A percentile compares a stretch with the other conserved stretches of the same genome.
phyloP scores from a whole-genome alignment of 2,113 vertebrate species.

The Pituophis catenifer region DNA sequence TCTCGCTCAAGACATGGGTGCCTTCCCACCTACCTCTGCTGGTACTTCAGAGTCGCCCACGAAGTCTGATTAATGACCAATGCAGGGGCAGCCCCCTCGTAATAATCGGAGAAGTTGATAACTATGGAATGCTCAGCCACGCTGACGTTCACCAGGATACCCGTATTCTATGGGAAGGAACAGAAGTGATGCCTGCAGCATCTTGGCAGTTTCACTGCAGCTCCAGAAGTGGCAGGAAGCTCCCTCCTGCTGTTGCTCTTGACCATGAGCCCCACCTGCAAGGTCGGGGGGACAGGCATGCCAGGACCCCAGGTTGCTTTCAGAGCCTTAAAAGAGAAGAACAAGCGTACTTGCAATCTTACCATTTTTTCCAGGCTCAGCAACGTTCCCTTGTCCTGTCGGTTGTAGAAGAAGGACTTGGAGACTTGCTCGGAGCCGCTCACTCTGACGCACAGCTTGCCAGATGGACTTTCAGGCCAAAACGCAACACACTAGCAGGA shows the following conservation, averaged over 20 bases:
- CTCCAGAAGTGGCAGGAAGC: neutral
- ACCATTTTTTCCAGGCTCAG: slow-evolving; percentile 84
- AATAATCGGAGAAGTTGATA: slow-evolving; percentile 87
- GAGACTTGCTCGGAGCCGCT: slow-evolving; percentile 81
- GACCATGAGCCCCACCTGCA: neutral
- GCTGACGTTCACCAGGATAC: slow-evolving; percentile 86
- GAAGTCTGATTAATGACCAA: slow-evolving; percentile 90
- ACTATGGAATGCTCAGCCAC: slow-evolving; percentile 83
- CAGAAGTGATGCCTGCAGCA: no score
- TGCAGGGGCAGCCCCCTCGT: slow-evolving; percentile 89
- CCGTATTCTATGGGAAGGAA: slow-evolving; percentile 74
- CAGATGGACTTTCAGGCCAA: slow-evolving; percentile 87
- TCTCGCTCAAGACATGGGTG: neutral
- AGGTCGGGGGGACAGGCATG: neutral
- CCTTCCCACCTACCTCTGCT: slow-evolving; percentile 70
- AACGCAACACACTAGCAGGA: slow-evolving; percentile 85
- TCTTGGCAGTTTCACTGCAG: neutral
- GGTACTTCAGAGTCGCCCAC: slow-evolving; percentile 73
- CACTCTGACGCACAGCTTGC: slow-evolving; percentile 84
- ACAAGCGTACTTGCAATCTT: slow-evolving; percentile 32
- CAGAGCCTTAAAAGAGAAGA: neutral
- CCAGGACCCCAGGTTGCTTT: neutral
- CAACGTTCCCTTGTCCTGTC: slow-evolving; percentile 89
- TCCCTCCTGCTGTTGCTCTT: neutral
- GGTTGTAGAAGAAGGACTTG: slow-evolving; percentile 82